Evolutionary conservation across 2,888 invertebrate species (phyloP).

Genomic region (Brachylomia viminalis): DNA sequence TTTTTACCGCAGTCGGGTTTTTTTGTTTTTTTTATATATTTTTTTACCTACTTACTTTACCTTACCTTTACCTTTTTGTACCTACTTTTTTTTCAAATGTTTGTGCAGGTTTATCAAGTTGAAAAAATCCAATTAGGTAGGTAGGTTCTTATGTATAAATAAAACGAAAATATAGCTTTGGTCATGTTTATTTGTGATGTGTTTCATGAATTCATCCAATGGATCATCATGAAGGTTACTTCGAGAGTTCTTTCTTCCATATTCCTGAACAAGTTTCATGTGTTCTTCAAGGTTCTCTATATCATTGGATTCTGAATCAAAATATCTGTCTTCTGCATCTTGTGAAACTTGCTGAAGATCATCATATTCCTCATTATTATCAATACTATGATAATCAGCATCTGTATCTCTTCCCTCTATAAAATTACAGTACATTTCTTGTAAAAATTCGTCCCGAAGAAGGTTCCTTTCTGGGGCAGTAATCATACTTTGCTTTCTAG

Average conservation of each 20-base stretch:
- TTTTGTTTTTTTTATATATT: too few species aligned
- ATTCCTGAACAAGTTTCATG: slow-evolving; percentile 82
- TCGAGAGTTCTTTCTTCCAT: slow-evolving; percentile 74
- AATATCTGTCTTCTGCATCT: slow-evolving; percentile 97
- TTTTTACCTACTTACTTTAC: too few species aligned
- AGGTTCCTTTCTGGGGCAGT: slow-evolving; percentile 91
- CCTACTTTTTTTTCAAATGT: neutral
- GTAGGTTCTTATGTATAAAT: neutral
- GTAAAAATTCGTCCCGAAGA: slow-evolving; percentile 94
- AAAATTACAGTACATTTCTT: slow-evolving; percentile 96
- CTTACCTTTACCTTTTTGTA: too few species aligned
- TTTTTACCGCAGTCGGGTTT: too few species aligned
- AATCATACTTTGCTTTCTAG: slow-evolving; percentile 82
- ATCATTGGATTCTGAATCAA: slow-evolving; percentile 95
- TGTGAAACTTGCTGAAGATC: slow-evolving; percentile 92
- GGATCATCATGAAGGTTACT: slow-evolving; percentile 90
- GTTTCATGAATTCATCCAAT: slow-evolving; percentile 93
- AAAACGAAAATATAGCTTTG: slow-evolving; percentile 44
- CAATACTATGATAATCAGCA: slow-evolving; percentile 95
- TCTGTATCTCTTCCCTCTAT: slow-evolving; percentile 95
- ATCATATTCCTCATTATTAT: slow-evolving; percentile 95
- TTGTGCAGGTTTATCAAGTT: neutral
- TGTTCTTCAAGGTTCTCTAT: slow-evolving; percentile 84
- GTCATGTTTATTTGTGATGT: slow-evolving; percentile 80
- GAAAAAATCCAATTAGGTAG: neutral